Percentiles rank a stretch among this genome's conserved stretches.
Evolutionary conservation across 1,140 invertebrate genomes (phyloP).

Genomic region (Heliconius hermathena): DNA sequence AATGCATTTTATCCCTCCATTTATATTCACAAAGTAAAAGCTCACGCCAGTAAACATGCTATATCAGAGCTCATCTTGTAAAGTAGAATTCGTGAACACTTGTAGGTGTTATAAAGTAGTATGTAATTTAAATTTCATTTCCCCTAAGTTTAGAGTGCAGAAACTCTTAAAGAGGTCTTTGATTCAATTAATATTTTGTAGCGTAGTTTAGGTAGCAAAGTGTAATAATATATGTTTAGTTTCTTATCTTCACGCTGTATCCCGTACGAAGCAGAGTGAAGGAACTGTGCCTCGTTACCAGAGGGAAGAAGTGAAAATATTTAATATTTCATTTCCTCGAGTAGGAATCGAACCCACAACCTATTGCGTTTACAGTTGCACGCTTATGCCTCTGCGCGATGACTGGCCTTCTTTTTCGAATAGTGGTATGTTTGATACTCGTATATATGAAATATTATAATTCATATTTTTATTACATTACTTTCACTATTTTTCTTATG

Average conservation of each 20-base stretch:
- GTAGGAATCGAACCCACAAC: too few species aligned
- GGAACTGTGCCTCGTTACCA: too few species aligned
- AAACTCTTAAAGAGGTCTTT: not conserved
- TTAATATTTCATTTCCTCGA: too few species aligned
- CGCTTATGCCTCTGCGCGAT: too few species aligned
- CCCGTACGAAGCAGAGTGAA: too few species aligned
- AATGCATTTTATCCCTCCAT: not conserved
- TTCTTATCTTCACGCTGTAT: too few species aligned
- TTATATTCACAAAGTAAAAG: conserved; percentile 14
- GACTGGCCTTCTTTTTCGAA: too few species aligned
- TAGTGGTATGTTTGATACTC: too few species aligned
- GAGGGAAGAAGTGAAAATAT: too few species aligned
- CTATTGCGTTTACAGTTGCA: too few species aligned
- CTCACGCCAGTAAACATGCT: not conserved
- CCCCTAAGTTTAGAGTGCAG: not conserved
- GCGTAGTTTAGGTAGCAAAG: not conserved
- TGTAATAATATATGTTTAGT: not conserved
- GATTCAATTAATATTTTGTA: not conserved
- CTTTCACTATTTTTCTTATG: not conserved
- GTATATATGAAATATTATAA: not conserved
- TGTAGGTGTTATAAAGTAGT: not conserved
- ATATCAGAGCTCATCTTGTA: not conserved
- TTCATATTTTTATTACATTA: not conserved
- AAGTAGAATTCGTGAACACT: conserved; percentile 5
- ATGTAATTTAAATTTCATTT: conserved; percentile 4